These are phyloP conservation scores for Gasterosteus nipponicus DNA, from an alignment of 2,113 vertebrate species.

Conservation along the genomic window DNA sequence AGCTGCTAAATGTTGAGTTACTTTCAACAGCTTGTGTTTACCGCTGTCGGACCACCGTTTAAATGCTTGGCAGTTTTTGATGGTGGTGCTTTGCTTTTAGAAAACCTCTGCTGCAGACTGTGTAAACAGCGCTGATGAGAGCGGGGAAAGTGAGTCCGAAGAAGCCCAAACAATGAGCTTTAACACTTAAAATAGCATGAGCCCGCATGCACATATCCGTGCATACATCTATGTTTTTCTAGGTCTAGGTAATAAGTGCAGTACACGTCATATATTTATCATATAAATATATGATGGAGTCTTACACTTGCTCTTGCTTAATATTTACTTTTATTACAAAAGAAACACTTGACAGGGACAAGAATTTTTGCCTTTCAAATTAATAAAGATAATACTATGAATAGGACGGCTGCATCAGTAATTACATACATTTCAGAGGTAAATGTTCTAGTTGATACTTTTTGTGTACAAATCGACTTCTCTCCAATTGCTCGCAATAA, in stretches of 20 bases:
- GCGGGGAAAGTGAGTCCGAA: not conserved
- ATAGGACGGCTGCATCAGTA: not conserved
- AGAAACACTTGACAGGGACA: too few relatives aligned
- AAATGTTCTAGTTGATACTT: not conserved
- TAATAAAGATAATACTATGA: not conserved
- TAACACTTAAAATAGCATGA: not conserved
- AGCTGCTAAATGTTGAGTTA: not conserved
- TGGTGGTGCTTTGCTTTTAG: not conserved
- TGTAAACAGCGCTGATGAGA: not conserved
- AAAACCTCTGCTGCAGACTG: not conserved
- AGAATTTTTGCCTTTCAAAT: too few relatives aligned
- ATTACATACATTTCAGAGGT: not conserved
- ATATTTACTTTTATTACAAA: too few relatives aligned
- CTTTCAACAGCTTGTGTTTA: not conserved
- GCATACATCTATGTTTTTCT: not conserved
- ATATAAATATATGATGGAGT: too few relatives aligned
- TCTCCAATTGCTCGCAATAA: slow-evolving; percentile 5
- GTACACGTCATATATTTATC: too few relatives aligned
- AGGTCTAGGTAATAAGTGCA: too few relatives aligned
- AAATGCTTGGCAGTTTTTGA: not conserved
- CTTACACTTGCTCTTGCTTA: too few relatives aligned
- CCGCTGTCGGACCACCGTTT: not conserved
- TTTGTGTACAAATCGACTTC: not conserved
- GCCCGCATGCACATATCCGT: not conserved
- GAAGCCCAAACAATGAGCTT: not conserved